These are phyloP conservation scores for Clarias macrocephalus DNA, from an alignment of 2,113 vertebrate species.

Conservation along the genomic window DNA sequence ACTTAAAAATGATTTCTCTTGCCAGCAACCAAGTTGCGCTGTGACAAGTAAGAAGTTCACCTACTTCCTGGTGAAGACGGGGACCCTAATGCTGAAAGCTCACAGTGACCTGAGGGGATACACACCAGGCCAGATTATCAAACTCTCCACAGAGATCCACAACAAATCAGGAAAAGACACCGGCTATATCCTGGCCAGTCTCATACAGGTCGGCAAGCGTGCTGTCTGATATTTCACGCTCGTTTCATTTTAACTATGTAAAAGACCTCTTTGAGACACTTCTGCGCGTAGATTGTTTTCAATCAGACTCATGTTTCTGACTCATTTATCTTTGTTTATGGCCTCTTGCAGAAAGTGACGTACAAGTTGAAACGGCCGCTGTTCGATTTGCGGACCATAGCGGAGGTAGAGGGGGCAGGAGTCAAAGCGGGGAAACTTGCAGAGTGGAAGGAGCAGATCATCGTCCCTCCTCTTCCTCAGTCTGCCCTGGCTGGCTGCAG, in stretches of 20 bases:
- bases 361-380: conserved; percentile 89
- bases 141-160: conserved; percentile 85
- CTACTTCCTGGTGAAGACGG: conserved; percentile 94
- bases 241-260: background rate
- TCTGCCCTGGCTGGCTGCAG: conserved; percentile 86
- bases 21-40: conserved; percentile 81
- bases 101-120: conserved; percentile 87
- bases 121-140: conserved; percentile 87
- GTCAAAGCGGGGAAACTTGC: conserved; percentile 91
- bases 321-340: background rate
- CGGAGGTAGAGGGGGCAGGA: conserved; percentile 87
- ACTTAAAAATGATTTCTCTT: conserved; percentile 10
- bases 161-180: conserved; percentile 96
- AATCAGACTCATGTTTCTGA: background rate
- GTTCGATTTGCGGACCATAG: conserved; percentile 88
- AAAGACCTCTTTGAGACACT: background rate
- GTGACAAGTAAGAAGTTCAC: conserved; percentile 90
- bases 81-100: conserved; percentile 83
- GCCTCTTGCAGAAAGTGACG: conserved; percentile 83
- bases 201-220: conserved; percentile 83
- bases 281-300: background rate
- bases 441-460: conserved; percentile 93
- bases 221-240: background rate
- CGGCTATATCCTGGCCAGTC: conserved; percentile 84
- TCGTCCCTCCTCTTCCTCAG: conserved; percentile 92